Percentiles rank a stretch among this genome's conserved stretches.
Conservation (phyloP, 2,888 invertebrate species). For the Ochropacha duplaris region DNA sequence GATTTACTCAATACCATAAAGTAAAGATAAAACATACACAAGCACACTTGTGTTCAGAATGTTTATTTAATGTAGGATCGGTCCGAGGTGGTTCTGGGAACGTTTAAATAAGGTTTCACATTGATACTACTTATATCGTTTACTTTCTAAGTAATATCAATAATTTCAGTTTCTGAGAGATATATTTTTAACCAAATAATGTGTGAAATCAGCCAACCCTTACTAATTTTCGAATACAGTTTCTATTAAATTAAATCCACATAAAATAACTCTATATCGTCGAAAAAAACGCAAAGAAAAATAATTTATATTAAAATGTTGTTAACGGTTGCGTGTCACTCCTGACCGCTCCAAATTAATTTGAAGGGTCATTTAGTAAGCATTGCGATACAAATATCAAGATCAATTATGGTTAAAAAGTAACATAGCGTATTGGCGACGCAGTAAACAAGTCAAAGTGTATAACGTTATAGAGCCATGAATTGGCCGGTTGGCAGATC, state of each 20-base stretch:
- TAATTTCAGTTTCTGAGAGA: background rate
- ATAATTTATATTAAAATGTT: background rate
- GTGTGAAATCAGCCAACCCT: background rate
- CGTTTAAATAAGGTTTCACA: background rate
- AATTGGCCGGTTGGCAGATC: conserved; percentile 48
- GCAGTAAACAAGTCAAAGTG: conserved; percentile 50
- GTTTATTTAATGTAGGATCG: background rate
- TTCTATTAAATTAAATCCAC: background rate
- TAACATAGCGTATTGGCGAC: conserved; percentile 46
- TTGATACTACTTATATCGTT: background rate
- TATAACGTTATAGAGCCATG: conserved; percentile 56
- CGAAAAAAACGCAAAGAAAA: background rate
- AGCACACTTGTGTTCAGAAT: background rate
- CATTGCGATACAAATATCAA: conserved; percentile 2
- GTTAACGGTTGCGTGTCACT: conserved; percentile 1
- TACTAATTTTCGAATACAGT: background rate
- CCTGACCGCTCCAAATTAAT: background rate
- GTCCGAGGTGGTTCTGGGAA: background rate
- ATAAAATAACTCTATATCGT: background rate
- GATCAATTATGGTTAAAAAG: conserved; percentile 17
- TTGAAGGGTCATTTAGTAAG: background rate
- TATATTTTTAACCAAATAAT: background rate
- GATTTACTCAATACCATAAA: too few relatives aligned
- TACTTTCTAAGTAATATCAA: background rate
- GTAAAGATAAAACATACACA: too few relatives aligned